Evolutionary conservation across 2,797 vertebrate genomes (phyloP), one percentile per base, ranked within the genome.

Genomic region (Leucoraja ocellata): DNA sequence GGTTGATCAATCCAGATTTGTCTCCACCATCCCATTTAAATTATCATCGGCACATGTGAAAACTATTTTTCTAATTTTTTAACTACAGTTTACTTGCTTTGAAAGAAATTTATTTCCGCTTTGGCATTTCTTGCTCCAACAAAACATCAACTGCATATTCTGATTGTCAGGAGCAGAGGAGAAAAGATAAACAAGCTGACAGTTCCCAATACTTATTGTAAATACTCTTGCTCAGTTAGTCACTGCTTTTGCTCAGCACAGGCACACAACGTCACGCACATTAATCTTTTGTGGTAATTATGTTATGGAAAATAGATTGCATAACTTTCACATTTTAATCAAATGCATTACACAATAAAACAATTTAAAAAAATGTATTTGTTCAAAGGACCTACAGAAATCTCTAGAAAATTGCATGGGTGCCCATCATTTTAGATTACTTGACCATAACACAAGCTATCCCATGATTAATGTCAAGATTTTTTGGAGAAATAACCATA

Each of bases 121-220:
- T 58, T 74, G 73, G 39, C 71, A 92, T 54, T 92, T 74, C 71
- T 74, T 92, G 36, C 14, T 58, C 74, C 23, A 13, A 25, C 90
- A 28, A 46, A 46, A 91, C 68, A 46, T 74, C 28, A 11, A 28
- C 39, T 92, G 71, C 71, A 74, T 92, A 74, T 74, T 58, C 9
- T 71, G 73, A 16, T 46, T 76, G 90, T 74, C 90, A 92, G 65
- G 25, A 46, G 73, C 36, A 92, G 23, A 92, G 28, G 68, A 54
- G 90, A n/a, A 76, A 92, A 73, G 11, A 92, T 76, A 92, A 92
- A 92, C 71, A 92, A 92, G 39, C 1, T 92, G 90, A 92, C 90
- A 92, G 71, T 21, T 74, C 21, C 46, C 76, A 92, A 92, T 76
- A 46, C 90, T 74, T 74, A 58, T 92, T 76, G 90, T 92, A 92